A percentile compares a stretch with the other conserved stretches of the same genome.
Conservation (phyloP, 2,113 vertebrate species). For the Equus quagga region DNA sequence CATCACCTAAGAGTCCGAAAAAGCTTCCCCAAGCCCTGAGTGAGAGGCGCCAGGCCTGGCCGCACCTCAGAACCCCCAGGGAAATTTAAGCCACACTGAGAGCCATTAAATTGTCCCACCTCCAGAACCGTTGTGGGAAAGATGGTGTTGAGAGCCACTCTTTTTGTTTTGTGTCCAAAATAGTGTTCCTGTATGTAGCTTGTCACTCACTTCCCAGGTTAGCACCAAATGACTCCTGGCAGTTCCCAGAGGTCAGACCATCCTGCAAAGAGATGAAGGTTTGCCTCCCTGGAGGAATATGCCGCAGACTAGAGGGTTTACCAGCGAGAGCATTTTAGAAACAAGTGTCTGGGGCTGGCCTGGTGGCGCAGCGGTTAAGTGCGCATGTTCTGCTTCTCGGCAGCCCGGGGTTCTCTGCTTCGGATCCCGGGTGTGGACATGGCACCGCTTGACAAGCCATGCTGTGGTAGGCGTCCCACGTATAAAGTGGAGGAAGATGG, state of each 20-base stretch:
- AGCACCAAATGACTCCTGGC: not conserved
- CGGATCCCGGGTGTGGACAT: too few relatives aligned
- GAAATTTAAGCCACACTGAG: not conserved
- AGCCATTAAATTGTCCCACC: not conserved
- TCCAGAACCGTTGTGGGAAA: not conserved
- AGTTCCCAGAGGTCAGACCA: not conserved
- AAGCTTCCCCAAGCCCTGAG: not conserved
- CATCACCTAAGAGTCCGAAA: not conserved
- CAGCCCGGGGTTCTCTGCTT: too few relatives aligned
- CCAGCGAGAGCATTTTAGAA: not conserved
- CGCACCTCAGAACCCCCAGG: not conserved
- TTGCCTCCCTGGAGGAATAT: not conserved
- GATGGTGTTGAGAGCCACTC: not conserved
- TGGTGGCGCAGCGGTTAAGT: too few relatives aligned
- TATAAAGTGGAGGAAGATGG: too few relatives aligned
- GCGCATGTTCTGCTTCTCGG: too few relatives aligned
- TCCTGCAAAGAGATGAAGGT: not conserved
- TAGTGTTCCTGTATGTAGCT: not conserved
- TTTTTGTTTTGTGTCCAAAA: slow-evolving; percentile 41
- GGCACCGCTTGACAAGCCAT: too few relatives aligned
- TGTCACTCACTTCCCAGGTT: not conserved
- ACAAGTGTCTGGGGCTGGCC: not conserved
- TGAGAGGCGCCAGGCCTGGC: not conserved
- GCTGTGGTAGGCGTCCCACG: too few relatives aligned
- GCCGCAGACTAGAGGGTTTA: not conserved